Evolutionary conservation across 2,797 vertebrate genomes (phyloP), one percentile per base, ranked within the genome.

Genomic region (Macroramphosus scolopax): DNA sequence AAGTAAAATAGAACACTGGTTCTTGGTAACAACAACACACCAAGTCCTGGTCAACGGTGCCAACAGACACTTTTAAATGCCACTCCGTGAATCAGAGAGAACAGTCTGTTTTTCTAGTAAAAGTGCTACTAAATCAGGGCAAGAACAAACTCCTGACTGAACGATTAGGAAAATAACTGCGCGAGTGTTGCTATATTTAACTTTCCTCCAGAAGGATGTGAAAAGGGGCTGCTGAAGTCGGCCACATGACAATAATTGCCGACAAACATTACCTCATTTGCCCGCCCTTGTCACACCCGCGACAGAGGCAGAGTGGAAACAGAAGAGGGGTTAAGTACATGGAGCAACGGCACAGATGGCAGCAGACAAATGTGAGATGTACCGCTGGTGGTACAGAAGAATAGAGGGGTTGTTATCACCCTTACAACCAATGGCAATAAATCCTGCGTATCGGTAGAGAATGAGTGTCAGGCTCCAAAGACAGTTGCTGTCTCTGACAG

Each of bases 401-500:
- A 87, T 82, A 59, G 81, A 49, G 63, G 43, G 58, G 46, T 81
- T 87, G 85, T 87, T 38, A 75, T 54, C 33, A 6, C 43, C 6
- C 35, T 28, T 38, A 34, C 65, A 72, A 70, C 64, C 69, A 8
- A 14, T 5, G 9, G 58, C 52, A 44, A 67, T 72, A 78, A 78
- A 82, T 72, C 75, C 55, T 24, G 37, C n/a, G 39, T 47, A 46
- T 40, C 32, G n/a, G 39, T 17, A 36, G 57, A 72, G 60, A 69
- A 53, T 3, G 48, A 66, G 61, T 37, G 48, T 67, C 78, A 75
- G 77, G 62, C 68, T 51, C 63, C 39, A 22, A n/a, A 54, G 51
- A 80, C 86, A 87, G 85, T 85, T 84, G 84, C 34, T 22, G 30
- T 31, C 48, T 77, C 48, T 53, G 80, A 82, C 83, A 87, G 80